Conservation (phyloP, 2,113 vertebrate genomes). For the Phylloscopus whistleri region DNA sequence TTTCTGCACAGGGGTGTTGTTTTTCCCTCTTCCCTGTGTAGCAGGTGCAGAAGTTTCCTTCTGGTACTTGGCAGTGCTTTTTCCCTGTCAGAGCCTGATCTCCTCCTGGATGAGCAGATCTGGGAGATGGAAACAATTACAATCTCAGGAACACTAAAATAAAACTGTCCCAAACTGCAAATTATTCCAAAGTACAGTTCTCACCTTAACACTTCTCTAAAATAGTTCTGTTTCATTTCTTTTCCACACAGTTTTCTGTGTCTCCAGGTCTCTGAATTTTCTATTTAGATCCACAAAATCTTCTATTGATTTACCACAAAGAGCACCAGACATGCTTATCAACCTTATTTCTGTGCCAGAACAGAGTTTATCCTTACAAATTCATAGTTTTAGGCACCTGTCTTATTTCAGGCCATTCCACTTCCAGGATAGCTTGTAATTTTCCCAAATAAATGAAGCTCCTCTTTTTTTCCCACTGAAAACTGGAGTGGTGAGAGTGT, state of each 20-base stretch:
- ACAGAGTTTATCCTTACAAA: neutral
- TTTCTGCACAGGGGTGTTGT: neutral
- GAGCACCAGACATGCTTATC: neutral
- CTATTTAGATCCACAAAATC: neutral
- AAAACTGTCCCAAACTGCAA: neutral
- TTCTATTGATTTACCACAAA: neutral
- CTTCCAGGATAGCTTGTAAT: neutral
- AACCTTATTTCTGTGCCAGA: neutral
- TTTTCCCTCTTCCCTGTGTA: neutral
- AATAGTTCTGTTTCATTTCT: neutral
- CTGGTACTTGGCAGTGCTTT: neutral
- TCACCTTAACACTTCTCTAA: neutral
- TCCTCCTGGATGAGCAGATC: neutral
- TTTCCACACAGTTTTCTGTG: neutral
- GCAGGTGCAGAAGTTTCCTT: neutral
- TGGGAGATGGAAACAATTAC: neutral
- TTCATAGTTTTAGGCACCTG: neutral
- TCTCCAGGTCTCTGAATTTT: neutral
- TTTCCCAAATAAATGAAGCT: neutral
- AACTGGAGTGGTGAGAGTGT: neutral
- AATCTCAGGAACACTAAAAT: neutral
- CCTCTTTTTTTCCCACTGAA: neutral
- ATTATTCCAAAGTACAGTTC: neutral
- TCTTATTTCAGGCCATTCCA: neutral
- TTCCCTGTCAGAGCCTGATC: neutral